phyloP scores from a whole-genome alignment of 2,113 vertebrate species.

The Proterorhinus semilunaris region DNA sequence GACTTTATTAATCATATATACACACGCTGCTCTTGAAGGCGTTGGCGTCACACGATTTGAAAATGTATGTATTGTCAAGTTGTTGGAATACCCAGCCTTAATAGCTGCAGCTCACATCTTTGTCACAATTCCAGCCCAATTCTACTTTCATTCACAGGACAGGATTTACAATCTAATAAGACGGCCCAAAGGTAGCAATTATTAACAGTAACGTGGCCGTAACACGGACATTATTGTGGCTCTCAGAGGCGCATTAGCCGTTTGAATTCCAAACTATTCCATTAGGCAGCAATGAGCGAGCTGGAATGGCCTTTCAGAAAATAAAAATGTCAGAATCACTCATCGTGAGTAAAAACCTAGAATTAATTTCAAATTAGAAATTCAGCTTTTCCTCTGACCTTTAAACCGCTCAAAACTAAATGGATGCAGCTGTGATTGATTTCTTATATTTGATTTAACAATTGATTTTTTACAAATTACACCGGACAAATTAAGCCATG shows the following conservation, averaged over 20 bases:
- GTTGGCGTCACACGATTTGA: too few species aligned
- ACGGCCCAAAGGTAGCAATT: constrained; percentile 3
- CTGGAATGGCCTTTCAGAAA: constrained; percentile 39
- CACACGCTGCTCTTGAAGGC: too few species aligned
- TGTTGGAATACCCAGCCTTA: too few species aligned
- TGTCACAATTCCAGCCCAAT: neutral
- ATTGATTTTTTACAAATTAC: neutral
- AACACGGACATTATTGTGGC: neutral
- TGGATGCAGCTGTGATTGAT: constrained; percentile 11
- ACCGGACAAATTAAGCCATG: neutral
- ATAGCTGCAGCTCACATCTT: neutral
- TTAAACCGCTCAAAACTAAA: constrained; percentile 14
- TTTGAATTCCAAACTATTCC: constrained; percentile 22
- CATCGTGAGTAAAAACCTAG: constrained; percentile 34
- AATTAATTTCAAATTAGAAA: constrained; percentile 28
- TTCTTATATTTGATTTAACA: neutral
- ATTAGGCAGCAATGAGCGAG: constrained; percentile 9
- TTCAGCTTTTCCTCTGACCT: constrained; percentile 19
- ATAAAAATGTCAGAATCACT: constrained; percentile 54
- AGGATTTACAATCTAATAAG: constrained; percentile 6
- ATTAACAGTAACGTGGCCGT: constrained; percentile 22
- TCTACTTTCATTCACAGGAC: neutral
- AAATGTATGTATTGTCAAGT: too few species aligned
- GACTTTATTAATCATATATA: too few species aligned
- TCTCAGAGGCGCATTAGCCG: constrained; percentile 13